These are phyloP conservation scores for Acanthiza pusilla DNA, from an alignment of 2,797 vertebrate species.

Conservation along the genomic window DNA sequence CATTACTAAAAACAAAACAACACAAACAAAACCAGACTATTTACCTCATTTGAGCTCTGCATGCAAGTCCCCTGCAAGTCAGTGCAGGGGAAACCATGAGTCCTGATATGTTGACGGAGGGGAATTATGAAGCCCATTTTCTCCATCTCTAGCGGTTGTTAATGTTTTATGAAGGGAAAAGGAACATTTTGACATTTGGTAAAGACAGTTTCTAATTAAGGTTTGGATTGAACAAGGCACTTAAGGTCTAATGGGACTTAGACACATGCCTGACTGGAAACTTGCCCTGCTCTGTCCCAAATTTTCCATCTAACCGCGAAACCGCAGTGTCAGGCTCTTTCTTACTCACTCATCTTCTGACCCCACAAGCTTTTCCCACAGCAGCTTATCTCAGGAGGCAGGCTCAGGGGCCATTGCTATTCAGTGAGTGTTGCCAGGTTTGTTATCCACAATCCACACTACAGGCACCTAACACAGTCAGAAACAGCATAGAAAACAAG, in stretches of 20 bases:
- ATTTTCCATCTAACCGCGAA: not conserved
- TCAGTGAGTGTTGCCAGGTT: not conserved
- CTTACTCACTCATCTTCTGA: not conserved
- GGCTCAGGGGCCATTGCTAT: not conserved
- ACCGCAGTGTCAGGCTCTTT: not conserved
- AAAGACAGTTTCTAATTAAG: constrained; percentile 42
- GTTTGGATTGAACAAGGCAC: not conserved
- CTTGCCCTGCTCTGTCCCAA: not conserved
- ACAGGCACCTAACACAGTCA: not conserved
- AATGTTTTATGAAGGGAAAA: constrained; percentile 46
- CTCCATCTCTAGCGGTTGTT: not conserved
- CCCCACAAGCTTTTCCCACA: not conserved
- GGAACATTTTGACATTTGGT: constrained; percentile 38
- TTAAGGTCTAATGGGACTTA: constrained; percentile 28
- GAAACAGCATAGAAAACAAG: not conserved
- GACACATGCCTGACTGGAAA: constrained; percentile 19
- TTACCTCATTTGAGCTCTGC: not conserved
- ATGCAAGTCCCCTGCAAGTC: not conserved
- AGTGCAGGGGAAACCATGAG: not conserved
- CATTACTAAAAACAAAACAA: not conserved
- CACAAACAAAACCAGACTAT: not conserved
- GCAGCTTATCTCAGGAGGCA: not conserved
- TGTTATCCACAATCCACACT: not conserved
- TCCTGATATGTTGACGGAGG: not conserved
- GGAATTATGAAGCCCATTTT: constrained; percentile 16